A percentile compares a stretch with the other conserved stretches of the same genome.
Evolutionary conservation across 2,888 invertebrate species (phyloP).

Genomic region (Lepidocyrtoides sp.): DNA sequence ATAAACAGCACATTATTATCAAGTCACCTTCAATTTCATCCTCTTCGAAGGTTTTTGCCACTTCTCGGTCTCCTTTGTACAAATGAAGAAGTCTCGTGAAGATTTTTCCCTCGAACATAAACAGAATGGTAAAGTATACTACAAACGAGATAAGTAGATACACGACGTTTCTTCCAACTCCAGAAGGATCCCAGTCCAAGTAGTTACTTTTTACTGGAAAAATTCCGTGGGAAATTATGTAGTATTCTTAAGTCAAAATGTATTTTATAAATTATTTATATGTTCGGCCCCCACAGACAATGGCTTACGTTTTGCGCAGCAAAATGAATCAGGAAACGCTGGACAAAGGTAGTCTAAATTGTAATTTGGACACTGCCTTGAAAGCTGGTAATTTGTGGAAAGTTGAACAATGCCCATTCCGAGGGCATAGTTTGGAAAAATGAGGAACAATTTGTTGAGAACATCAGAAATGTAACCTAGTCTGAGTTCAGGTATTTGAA

Average conservation of each 20-base stretch:
- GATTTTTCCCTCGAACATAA: slow-evolving; percentile 86
- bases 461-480: slow-evolving; percentile 89
- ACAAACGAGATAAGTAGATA: slow-evolving; percentile 88
- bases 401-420: slow-evolving; percentile 87
- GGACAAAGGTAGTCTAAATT: slow-evolving; percentile 78
- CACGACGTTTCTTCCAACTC: slow-evolving; percentile 90
- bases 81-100: slow-evolving; percentile 86
- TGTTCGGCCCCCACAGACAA: no score
- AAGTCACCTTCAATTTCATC: slow-evolving; percentile 68
- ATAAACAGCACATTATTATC: background rate
- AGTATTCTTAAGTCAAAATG: background rate
- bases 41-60: slow-evolving; percentile 42
- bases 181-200: slow-evolving; percentile 91
- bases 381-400: slow-evolving; percentile 87
- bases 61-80: slow-evolving; percentile 85
- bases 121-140: slow-evolving; percentile 89
- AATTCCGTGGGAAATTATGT: background rate
- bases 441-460: slow-evolving; percentile 90
- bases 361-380: slow-evolving; percentile 86
- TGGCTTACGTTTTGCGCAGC: slow-evolving; percentile 77
- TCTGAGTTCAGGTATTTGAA: slow-evolving; percentile 89
- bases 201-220: slow-evolving; percentile 87
- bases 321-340: slow-evolving; percentile 71
- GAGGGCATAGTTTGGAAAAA: slow-evolving; percentile 91
- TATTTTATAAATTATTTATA: background rate